Conservation (phyloP, 2,113 vertebrate species). For the Lasiurus borealis region DNA sequence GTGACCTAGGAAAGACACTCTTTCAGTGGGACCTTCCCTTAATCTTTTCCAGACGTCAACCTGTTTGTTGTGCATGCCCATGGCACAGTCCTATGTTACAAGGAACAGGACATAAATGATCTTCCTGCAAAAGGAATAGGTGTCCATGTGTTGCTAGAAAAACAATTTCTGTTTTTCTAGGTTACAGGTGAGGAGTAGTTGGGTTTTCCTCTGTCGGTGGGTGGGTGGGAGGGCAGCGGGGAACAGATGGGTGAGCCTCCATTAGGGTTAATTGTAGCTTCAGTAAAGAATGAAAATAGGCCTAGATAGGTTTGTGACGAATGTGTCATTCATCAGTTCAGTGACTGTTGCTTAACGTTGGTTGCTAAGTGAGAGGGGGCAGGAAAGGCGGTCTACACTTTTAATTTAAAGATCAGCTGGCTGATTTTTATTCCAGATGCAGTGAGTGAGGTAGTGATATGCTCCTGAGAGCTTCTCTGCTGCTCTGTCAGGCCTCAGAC, state of each 20-base stretch:
- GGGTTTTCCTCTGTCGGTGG: neutral
- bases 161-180: constrained; percentile 41
- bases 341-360: neutral
- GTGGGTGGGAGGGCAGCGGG: neutral
- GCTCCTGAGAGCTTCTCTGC: neutral
- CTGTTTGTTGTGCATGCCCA: neutral
- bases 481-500: neutral
- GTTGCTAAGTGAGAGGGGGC: neutral
- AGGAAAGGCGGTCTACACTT: constrained; percentile 30
- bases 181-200: neutral
- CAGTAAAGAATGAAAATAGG: neutral
- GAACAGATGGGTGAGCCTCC: neutral
- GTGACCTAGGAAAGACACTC: neutral
- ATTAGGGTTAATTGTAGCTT: constrained; percentile 63
- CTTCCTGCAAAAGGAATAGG: neutral
- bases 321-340: neutral
- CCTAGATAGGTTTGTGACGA: neutral
- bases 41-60: neutral
- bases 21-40: neutral
- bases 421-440: constrained; percentile 48
- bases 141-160: neutral
- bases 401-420: neutral
- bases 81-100: neutral
- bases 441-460: neutral
- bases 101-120: neutral